phyloP scores from a whole-genome alignment of 2,113 vertebrate genomes.

The Barbus barbus region DNA sequence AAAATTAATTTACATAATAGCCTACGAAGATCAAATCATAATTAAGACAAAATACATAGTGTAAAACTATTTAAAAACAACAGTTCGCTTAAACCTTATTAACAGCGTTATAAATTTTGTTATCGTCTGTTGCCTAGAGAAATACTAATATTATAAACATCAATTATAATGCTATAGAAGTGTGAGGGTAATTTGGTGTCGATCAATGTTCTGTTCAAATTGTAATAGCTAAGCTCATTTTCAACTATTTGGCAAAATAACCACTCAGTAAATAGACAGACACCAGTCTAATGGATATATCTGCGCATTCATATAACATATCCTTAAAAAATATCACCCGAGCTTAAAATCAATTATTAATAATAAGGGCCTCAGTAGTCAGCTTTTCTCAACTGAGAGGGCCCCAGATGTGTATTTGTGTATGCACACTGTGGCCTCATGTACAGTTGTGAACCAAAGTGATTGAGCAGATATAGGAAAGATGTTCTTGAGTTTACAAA shows the following conservation, averaged over 20 bases:
- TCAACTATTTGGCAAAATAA: not conserved
- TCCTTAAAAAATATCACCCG: not conserved
- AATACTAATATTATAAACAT: not conserved
- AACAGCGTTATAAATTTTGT: not conserved
- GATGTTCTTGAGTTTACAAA: not conserved
- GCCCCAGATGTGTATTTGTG: not conserved
- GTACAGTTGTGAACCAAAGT: not conserved
- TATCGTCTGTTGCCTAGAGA: not conserved
- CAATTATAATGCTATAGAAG: not conserved
- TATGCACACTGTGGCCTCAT: not conserved
- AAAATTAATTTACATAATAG: not conserved
- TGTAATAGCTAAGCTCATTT: not conserved
- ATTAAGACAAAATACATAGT: not conserved
- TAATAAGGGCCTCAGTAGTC: not conserved
- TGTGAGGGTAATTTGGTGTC: not conserved
- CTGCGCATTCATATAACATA: not conserved
- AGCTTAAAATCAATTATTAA: constrained; percentile 10
- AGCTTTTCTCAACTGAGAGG: constrained; percentile 16
- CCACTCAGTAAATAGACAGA: not conserved
- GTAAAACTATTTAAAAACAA: not conserved
- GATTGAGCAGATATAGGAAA: not conserved
- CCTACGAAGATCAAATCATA: not conserved
- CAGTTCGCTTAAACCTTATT: not conserved
- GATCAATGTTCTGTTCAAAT: not conserved
- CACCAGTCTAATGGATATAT: not conserved